Conservation (phyloP, 2,888 invertebrate species). For the Masnerella sp. region DNA sequence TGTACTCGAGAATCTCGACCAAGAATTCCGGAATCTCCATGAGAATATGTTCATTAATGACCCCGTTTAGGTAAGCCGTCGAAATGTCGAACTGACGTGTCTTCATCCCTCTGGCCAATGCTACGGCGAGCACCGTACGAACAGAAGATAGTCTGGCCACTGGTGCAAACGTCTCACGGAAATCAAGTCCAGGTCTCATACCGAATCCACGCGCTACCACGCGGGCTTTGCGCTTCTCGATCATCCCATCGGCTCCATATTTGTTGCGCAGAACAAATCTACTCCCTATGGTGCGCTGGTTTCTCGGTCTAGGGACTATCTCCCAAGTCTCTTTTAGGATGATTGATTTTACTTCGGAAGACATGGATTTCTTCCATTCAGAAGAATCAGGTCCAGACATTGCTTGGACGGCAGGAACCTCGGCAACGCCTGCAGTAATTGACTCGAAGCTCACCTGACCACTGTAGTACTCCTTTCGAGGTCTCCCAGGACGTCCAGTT, state of each 20-base stretch:
- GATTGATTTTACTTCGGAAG: background rate
- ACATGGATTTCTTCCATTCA: slow-evolving; percentile 29
- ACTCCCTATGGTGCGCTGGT: slow-evolving; percentile 17
- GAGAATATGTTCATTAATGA: slow-evolving; percentile 20
- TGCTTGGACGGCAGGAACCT: slow-evolving; percentile 12
- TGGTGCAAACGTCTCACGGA: slow-evolving; percentile 19
- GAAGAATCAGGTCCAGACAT: slow-evolving; percentile 9
- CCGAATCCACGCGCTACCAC: slow-evolving; percentile 37
- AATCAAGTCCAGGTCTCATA: slow-evolving; percentile 13
- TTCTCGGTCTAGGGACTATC: slow-evolving; percentile 11
- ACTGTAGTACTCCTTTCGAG: slow-evolving; percentile 1
- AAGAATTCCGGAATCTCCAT: slow-evolving; percentile 51
- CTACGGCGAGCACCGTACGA: slow-evolving; percentile 40
- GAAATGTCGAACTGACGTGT: slow-evolving; percentile 59
- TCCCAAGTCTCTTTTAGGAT: slow-evolving; percentile 23
- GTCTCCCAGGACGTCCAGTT: slow-evolving; percentile 1
- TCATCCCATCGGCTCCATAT: slow-evolving; percentile 18
- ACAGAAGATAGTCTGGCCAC: slow-evolving; percentile 26
- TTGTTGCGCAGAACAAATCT: slow-evolving; percentile 28
- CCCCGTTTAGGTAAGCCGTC: slow-evolving; percentile 61
- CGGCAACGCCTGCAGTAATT: slow-evolving; percentile 4
- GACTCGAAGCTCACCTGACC: background rate
- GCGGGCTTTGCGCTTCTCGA: slow-evolving; percentile 23
- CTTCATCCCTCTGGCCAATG: slow-evolving; percentile 44
- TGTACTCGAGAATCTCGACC: slow-evolving; percentile 14